Base-by-base conservation (phyloP, 2,113 vertebrate species). In the Regulus satrapa region DNA sequence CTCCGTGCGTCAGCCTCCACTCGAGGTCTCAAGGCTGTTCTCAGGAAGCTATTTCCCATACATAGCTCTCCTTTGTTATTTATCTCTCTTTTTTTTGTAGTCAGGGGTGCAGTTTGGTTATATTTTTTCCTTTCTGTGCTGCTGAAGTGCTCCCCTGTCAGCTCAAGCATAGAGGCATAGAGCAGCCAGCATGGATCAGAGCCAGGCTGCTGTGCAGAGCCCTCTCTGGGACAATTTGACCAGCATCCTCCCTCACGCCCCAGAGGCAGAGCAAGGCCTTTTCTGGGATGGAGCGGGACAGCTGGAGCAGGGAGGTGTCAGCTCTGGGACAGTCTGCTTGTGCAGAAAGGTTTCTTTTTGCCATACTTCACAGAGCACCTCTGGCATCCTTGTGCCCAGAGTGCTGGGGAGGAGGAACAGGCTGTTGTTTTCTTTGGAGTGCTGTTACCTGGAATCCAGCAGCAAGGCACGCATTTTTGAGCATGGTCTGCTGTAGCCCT, bases 1-100 rank as follows among this genome's bases (percentile, higher is more conserved):
- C 34, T 61, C 52, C 4, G 1, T 29, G 36, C 0, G 0, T 59
- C 83, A 80, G 46, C 43, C 43, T 83, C 72, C 0, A 0, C 52
- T 86, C 31, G 7, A 29, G 34, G 49, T 77, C 69, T 68, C 64
- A 40, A 79, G 85, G 67, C 38, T 88, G 16, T 79, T 92, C 79
- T 93, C 38, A 66, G 67, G 88, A 93, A 88, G 24, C 46, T 1
- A 0, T 28, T 93, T 92, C 63, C 36, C 21, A 59, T 34, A 69
- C 1, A 7, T 31, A 79, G 18, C 5, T 20, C 36, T 52, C 16
- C 68, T 45, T 49, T 62, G 79, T 83, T 74, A 56, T 43, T 75
- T 43, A 40, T 64, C 41, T 15, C 94, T 80, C 41, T 15, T 95
- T 80, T 4, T 41, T 87, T 61, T 72, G 56, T 84, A 46, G 32